A percentile compares a stretch with the other conserved stretches of the same genome.
Conservation (phyloP, 2,113 vertebrate species). For the Oxygymnocypris stewartii region DNA sequence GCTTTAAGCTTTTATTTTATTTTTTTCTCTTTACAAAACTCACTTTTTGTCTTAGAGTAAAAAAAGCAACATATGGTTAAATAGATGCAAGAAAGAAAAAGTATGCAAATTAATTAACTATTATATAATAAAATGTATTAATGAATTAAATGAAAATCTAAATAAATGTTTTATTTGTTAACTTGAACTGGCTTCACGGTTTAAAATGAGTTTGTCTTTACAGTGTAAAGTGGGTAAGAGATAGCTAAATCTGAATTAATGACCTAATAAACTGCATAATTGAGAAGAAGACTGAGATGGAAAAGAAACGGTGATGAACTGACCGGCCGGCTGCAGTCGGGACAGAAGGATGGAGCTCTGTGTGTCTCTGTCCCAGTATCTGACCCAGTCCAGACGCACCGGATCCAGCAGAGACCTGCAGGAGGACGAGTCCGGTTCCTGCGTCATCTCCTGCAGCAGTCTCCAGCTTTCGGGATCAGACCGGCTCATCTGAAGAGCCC, state of each 20-base stretch:
- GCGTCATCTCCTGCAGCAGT: conserved; percentile 60
- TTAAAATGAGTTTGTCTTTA: too few relatives aligned
- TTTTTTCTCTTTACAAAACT: not conserved
- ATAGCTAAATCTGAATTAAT: too few relatives aligned
- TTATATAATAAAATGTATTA: too few relatives aligned
- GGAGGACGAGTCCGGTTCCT: not conserved
- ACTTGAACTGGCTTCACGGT: too few relatives aligned
- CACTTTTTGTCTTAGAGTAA: not conserved
- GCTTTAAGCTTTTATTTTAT: too few relatives aligned
- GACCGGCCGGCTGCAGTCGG: conserved; percentile 70
- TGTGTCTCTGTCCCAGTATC: conserved; percentile 80
- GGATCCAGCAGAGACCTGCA: conserved; percentile 58
- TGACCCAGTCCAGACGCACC: conserved; percentile 85
- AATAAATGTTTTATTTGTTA: too few relatives aligned
- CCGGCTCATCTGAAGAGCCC: conserved; percentile 58
- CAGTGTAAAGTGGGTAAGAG: too few relatives aligned
- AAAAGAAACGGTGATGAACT: conserved; percentile 47
- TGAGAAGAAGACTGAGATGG: too few relatives aligned
- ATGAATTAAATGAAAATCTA: too few relatives aligned
- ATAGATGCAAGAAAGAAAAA: too few relatives aligned
- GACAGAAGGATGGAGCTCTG: conserved; percentile 82
- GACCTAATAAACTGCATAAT: too few relatives aligned
- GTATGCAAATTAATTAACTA: too few relatives aligned
- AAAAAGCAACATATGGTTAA: not conserved
- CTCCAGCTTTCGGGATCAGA: conserved; percentile 40